phyloP scores from a whole-genome alignment of 2,888 invertebrate species.

The Aphelenchoides bicaudatus region DNA sequence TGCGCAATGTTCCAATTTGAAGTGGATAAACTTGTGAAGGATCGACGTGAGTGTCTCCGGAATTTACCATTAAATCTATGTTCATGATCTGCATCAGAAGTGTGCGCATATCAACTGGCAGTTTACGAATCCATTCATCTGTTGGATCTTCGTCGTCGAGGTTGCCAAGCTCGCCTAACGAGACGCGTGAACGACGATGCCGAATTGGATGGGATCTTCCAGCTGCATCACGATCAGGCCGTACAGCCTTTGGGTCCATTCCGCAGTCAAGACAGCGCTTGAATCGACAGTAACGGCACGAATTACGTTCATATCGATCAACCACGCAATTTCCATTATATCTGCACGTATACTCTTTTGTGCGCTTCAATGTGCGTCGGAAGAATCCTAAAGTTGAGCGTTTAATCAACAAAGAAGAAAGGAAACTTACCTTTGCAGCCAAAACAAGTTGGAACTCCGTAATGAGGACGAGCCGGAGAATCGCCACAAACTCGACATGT shows the following conservation, averaged over 20 bases:
- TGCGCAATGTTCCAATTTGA: constrained; percentile 41
- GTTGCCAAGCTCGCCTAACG: constrained; percentile 25
- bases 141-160: constrained; percentile 22
- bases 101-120: constrained; percentile 59
- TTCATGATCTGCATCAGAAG: constrained; percentile 57
- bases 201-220: constrained; percentile 46
- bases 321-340: constrained; percentile 56
- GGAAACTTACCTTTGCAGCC: constrained; percentile 48
- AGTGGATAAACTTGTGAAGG: constrained; percentile 49
- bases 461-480: constrained; percentile 57
- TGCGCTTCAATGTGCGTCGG: constrained; percentile 53
- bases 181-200: constrained; percentile 26
- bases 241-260: constrained; percentile 41
- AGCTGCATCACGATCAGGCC: constrained; percentile 59
- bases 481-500: constrained; percentile 59
- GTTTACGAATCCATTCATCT: constrained; percentile 56
- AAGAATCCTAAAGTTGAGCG: too few relatives aligned
- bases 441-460: constrained; percentile 58
- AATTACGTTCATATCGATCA: constrained; percentile 44
- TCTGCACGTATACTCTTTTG: constrained; percentile 56
- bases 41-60: constrained; percentile 35
- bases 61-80: constrained; percentile 50
- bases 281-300: constrained; percentile 54
- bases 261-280: constrained; percentile 58
- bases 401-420: too few relatives aligned